Percentiles rank a stretch among this genome's conserved stretches.
Conservation (phyloP, 2,113 vertebrate species). For the Pogonocichla stellata region DNA sequence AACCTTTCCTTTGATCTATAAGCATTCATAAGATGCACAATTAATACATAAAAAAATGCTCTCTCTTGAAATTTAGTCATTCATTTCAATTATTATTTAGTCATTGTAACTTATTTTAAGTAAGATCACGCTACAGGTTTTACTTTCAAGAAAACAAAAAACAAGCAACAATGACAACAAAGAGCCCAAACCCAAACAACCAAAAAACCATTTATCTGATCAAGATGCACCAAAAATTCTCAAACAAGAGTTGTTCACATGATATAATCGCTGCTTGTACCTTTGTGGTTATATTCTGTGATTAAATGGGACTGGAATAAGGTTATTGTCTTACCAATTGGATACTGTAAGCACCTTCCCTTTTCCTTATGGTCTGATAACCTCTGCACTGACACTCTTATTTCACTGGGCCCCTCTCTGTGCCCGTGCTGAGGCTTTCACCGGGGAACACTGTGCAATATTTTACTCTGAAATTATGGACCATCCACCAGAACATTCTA, state of each 20-base stretch:
- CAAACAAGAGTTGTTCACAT: accelerated
- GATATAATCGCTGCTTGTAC: accelerated
- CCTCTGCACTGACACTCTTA: neutral
- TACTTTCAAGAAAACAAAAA: neutral
- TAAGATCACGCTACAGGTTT: neutral
- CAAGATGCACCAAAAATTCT: neutral
- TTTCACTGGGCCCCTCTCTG: neutral
- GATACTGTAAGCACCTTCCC: too few species aligned
- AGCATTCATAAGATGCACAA: neutral
- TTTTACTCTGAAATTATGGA: neutral
- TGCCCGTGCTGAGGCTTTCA: neutral
- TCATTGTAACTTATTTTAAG: neutral
- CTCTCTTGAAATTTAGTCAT: neutral
- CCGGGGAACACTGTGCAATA: neutral
- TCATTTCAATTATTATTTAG: neutral
- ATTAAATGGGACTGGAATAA: neutral
- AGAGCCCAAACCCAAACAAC: neutral
- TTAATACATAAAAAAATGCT: neutral
- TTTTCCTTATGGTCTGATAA: neutral
- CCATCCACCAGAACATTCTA: neutral
- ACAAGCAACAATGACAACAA: neutral
- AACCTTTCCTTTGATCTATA: neutral
- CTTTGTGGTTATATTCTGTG: neutral
- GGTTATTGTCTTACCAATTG: neutral
- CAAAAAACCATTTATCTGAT: neutral